These are phyloP conservation scores for Emmelina monodactyla DNA, from an alignment of 2,888 invertebrate species.

Conservation along the genomic window DNA sequence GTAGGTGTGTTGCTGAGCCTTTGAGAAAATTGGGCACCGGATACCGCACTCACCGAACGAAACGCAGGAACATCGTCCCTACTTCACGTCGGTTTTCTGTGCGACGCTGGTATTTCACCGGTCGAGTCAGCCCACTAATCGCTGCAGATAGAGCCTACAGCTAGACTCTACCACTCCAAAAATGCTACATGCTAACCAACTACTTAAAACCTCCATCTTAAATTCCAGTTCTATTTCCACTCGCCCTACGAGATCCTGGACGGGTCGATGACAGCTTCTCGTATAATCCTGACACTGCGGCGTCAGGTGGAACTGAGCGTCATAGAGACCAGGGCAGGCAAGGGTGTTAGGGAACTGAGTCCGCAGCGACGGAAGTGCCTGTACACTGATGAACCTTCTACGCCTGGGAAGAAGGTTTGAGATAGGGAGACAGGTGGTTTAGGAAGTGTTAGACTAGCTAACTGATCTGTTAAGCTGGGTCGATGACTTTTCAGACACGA, in stretches of 20 bases:
- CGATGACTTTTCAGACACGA: no score
- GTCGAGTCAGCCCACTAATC: no score
- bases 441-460: not conserved
- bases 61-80: no score
- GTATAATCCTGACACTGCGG: slow-evolving; percentile 34
- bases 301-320: slow-evolving; percentile 38
- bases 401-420: slow-evolving; percentile 23
- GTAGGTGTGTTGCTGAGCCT: no score
- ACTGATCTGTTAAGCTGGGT: not conserved
- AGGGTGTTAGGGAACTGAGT: slow-evolving; percentile 43
- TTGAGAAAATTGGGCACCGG: no score
- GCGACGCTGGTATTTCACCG: no score
- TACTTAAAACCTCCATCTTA: no score
- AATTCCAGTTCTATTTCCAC: slow-evolving; percentile 66
- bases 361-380: slow-evolving; percentile 58
- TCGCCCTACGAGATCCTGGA: slow-evolving; percentile 67
- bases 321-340: slow-evolving; percentile 54
- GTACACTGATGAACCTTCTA: slow-evolving; percentile 59
- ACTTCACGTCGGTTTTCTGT: no score
- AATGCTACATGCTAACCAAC: no score
- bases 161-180: no score
- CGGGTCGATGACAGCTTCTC: slow-evolving; percentile 29
- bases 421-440: not conserved
- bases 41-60: no score
- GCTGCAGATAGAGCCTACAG: no score